These are phyloP conservation scores for Harpagoxenus sublaevis DNA, from an alignment of 2,888 invertebrate species.

Conservation along the genomic window DNA sequence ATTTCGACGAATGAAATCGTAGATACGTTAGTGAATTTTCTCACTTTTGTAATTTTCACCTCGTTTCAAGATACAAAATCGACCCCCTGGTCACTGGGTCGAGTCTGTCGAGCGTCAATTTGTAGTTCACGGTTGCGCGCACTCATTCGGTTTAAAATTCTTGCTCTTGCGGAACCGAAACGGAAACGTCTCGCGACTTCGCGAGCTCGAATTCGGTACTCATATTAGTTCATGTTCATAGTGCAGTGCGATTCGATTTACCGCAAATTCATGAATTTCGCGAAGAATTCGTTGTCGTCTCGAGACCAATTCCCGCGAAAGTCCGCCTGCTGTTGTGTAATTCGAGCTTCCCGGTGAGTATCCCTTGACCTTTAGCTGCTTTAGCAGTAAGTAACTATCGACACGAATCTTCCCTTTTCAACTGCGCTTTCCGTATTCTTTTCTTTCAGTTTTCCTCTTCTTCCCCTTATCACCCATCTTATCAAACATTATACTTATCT, in stretches of 20 bases:
- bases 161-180: too few species aligned
- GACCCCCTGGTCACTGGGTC: too few species aligned
- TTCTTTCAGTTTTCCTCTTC: neutral
- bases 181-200: neutral
- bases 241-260: neutral
- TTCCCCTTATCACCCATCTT: neutral
- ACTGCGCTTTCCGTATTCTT: neutral
- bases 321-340: too few species aligned
- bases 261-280: neutral
- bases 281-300: too few species aligned
- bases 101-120: too few species aligned
- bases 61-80: too few species aligned
- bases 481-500: neutral
- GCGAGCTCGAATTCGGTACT: neutral
- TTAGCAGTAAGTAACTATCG: too few species aligned
- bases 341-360: conserved; percentile 5
- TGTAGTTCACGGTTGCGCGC: neutral
- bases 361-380: neutral
- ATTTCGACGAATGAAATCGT: too few species aligned
- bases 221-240: too few species aligned
- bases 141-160: conserved; percentile 5
- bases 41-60: too few species aligned
- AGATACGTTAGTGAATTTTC: too few species aligned
- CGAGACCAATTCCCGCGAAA: neutral
- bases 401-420: neutral